A percentile compares a stretch with the other conserved stretches of the same genome.
Evolutionary conservation across 2,888 invertebrate genomes (phyloP).

Genomic region (Mythimna pallens): DNA sequence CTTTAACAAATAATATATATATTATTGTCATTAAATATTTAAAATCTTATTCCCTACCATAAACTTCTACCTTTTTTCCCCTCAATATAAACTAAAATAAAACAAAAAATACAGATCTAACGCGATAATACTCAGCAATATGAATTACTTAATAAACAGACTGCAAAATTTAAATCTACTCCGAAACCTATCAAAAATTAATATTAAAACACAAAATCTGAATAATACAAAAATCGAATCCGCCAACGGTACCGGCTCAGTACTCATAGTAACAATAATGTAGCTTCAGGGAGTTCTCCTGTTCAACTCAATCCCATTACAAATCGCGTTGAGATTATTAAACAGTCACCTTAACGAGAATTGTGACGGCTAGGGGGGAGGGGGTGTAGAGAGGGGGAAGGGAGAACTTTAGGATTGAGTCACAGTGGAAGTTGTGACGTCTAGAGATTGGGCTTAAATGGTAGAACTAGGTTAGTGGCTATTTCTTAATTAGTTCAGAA

Average conservation of each 20-base stretch:
- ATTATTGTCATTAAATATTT: no score
- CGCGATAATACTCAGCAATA: constrained; percentile 2
- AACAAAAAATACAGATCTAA: no score
- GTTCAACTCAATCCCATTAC: constrained; percentile 83
- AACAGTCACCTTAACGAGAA: constrained; percentile 86
- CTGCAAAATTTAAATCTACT: constrained; percentile 6
- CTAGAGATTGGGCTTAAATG: constrained; percentile 7
- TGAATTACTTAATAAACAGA: neutral
- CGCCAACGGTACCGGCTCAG: constrained; percentile 67
- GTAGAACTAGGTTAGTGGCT: neutral
- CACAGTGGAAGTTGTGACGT: constrained; percentile 50
- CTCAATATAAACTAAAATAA: no score
- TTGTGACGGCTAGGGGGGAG: constrained; percentile 64
- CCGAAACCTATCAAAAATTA: constrained; percentile 53
- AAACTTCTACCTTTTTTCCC: no score
- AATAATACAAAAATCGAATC: constrained; percentile 68
- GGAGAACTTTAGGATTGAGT: constrained; percentile 56
- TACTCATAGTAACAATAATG: constrained; percentile 74
- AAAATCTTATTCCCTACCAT: no score
- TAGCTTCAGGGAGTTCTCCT: constrained; percentile 69
- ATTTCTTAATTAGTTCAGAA: neutral
- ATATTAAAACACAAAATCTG: constrained; percentile 63
- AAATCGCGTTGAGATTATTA: constrained; percentile 86
- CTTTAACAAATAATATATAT: no score
- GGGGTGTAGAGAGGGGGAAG: constrained; percentile 1